Evolutionary conservation across 2,888 invertebrate genomes (phyloP).

Genomic region (Diarsia mendica): DNA sequence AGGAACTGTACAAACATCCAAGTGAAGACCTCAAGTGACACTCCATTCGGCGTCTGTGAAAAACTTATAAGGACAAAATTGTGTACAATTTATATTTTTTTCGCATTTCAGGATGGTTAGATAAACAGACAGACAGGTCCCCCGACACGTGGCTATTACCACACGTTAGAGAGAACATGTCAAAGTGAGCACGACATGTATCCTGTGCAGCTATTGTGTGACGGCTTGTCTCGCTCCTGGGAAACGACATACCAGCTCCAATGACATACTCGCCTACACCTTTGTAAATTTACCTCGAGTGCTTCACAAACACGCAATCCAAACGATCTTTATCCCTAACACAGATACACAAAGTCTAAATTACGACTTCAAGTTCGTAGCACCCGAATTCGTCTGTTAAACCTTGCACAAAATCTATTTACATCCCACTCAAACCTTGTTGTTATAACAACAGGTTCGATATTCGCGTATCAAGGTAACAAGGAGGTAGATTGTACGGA

Average conservation of each 20-base stretch:
- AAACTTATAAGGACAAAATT: conserved; percentile 40
- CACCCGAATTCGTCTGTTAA: conserved; percentile 45
- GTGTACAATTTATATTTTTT: conserved; percentile 27
- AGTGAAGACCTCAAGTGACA: conserved; percentile 20
- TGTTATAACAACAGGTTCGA: neutral
- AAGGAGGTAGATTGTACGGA: conserved; percentile 49
- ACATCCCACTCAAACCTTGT: conserved; percentile 38
- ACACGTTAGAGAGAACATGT: conserved; percentile 53
- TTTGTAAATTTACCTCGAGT: conserved; percentile 55
- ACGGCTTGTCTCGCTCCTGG: conserved; percentile 52
- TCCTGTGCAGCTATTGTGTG: conserved; percentile 50
- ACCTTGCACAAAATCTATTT: conserved; percentile 26
- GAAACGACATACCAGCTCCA: conserved; percentile 54
- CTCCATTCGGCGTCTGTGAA: conserved; percentile 34
- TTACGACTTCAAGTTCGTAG: conserved; percentile 18
- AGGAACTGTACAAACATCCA: conserved; percentile 1
- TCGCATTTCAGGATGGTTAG: neutral
- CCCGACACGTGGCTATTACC: conserved; percentile 36
- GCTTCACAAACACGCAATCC: conserved; percentile 28
- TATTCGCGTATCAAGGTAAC: conserved; percentile 16
- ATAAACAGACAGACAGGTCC: conserved; percentile 28
- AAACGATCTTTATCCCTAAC: conserved; percentile 23
- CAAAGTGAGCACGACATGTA: conserved; percentile 58
- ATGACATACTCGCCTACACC: conserved; percentile 63
- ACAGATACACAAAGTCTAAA: conserved; percentile 36